These are phyloP conservation scores for Mesocentrotus franciscanus DNA, from an alignment of 53 echinoderm and acorn worm genomes.

Conservation along the genomic window DNA sequence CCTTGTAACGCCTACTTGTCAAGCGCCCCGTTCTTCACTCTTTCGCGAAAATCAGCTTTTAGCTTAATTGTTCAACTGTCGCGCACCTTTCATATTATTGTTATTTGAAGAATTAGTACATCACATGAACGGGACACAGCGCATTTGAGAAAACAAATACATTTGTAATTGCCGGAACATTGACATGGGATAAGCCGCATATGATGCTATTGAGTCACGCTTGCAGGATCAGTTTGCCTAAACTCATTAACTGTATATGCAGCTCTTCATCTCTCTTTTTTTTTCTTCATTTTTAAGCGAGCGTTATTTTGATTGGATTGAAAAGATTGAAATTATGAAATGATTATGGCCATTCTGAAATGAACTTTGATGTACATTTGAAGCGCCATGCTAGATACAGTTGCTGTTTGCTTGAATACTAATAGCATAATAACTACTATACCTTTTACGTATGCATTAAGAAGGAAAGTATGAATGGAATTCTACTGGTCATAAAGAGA, in stretches of 20 bases:
- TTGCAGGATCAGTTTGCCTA: constrained; percentile 27
- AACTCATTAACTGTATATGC: not conserved
- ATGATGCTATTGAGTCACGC: constrained; percentile 37
- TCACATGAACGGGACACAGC: not conserved
- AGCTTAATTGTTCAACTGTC: constrained; percentile 29
- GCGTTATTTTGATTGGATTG: not conserved
- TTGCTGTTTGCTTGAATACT: too few relatives aligned
- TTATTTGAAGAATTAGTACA: not conserved
- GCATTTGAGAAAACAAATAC: constrained; percentile 35
- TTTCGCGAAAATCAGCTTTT: not conserved
- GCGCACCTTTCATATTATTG: constrained; percentile 4
- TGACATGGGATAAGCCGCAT: constrained; percentile 27
- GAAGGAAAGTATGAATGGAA: too few relatives aligned
- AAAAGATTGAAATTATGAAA: not conserved
- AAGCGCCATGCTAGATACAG: not conserved
- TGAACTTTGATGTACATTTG: not conserved
- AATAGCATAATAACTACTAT: too few relatives aligned
- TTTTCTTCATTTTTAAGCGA: not conserved
- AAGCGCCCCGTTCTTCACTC: not conserved
- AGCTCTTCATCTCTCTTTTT: not conserved
- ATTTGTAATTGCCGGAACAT: constrained; percentile 48
- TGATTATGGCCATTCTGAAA: not conserved
- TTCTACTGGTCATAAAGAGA: too few relatives aligned
- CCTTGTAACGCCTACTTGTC: not conserved
- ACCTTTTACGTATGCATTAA: too few relatives aligned